Conservation (phyloP, 1,140 invertebrate genomes). For the Oppia nitens region DNA sequence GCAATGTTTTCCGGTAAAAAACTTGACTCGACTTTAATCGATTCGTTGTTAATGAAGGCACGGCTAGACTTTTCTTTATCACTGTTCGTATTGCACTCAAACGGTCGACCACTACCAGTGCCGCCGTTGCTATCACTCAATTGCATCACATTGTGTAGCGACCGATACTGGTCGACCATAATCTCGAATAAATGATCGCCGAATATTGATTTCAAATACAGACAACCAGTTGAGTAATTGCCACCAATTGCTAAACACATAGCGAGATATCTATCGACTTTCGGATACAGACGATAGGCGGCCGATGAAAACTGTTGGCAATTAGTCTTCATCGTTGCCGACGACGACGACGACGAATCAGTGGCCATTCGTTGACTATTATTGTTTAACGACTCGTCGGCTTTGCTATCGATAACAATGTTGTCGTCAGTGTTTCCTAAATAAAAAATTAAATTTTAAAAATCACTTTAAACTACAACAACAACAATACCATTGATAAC, state of each 20-base stretch:
- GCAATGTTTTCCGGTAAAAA: no score
- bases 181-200: neutral
- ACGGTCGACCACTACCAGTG: no score
- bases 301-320: neutral
- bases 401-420: neutral
- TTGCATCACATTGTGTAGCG: no score
- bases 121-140: no score
- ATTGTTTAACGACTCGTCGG: neutral
- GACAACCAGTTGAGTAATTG: slow-evolving; percentile 43
- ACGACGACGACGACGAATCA: neutral
- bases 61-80: no score
- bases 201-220: neutral
- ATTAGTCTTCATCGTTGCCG: no score
- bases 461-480: neutral
- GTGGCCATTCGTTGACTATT: neutral
- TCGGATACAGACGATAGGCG: neutral
- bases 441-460: neutral
- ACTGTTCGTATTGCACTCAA: no score
- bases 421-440: slow-evolving; percentile 1
- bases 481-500: slow-evolving; percentile 33
- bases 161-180: neutral
- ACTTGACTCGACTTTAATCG: no score
- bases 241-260: neutral
- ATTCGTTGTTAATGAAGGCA: no score
- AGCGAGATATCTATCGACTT: neutral